Evolutionary conservation across 2,888 invertebrate genomes (phyloP).

Genomic region (Geotrupes spiniger): DNA sequence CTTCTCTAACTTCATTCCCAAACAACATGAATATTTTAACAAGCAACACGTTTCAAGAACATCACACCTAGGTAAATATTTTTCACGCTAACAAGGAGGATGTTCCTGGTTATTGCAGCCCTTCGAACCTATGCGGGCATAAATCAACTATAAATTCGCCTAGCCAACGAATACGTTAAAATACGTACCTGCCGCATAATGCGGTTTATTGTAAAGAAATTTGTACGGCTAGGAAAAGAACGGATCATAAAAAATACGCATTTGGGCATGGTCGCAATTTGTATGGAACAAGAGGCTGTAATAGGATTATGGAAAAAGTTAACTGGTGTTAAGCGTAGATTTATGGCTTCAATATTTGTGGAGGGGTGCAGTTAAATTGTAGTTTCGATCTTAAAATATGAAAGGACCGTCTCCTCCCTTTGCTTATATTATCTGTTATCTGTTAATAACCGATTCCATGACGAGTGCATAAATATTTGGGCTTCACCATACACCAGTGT

Average conservation of each 20-base stretch:
- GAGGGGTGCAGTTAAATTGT: conserved; percentile 17
- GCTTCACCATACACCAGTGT: too few relatives aligned
- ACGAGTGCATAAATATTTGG: too few relatives aligned
- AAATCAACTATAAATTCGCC: conserved; percentile 2
- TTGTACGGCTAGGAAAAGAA: conserved; percentile 7
- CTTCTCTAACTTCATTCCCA: conserved; percentile 12
- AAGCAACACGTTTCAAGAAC: not conserved
- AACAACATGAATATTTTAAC: conserved; percentile 15
- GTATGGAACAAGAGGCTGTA: conserved; percentile 22
- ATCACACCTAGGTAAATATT: not conserved
- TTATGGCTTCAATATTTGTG: conserved; percentile 12
- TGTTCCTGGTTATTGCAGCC: not conserved
- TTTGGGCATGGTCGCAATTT: conserved; percentile 11
- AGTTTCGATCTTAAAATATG: conserved; percentile 20
- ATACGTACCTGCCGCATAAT: conserved; percentile 12
- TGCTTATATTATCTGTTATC: too few relatives aligned
- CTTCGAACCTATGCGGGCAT: not conserved
- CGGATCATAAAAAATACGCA: not conserved
- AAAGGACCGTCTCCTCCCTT: too few relatives aligned
- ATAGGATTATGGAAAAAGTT: conserved; percentile 21
- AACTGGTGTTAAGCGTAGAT: conserved; percentile 18
- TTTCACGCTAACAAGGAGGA: conserved; percentile 14
- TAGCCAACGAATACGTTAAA: not conserved
- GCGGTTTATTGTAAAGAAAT: conserved; percentile 21
- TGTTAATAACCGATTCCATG: too few relatives aligned